Evolutionary conservation across 2,113 vertebrate genomes (phyloP).

Genomic region (Myocastor coypus): DNA sequence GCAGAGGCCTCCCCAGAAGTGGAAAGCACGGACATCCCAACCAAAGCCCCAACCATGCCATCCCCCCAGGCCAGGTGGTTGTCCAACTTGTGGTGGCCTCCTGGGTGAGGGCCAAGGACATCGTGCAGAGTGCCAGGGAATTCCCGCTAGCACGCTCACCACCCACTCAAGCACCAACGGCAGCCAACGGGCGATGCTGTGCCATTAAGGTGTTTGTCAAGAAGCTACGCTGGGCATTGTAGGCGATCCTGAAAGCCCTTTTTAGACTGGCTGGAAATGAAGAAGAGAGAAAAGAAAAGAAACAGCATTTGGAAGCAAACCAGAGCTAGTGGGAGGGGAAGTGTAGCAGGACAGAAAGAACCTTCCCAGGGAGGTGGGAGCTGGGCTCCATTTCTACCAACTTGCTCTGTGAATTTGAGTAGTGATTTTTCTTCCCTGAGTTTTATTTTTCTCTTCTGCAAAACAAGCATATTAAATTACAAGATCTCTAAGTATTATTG

Average conservation of each 20-base stretch:
- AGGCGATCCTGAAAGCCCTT: conserved; percentile 70
- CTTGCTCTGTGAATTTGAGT: conserved; percentile 42
- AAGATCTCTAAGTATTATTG: conserved; percentile 14
- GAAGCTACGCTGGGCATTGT: conserved; percentile 75
- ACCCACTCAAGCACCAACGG: conserved; percentile 67
- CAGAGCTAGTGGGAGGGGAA: neutral
- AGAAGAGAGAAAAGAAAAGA: neutral
- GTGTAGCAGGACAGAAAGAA: neutral
- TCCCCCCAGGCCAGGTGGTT: conserved; percentile 6
- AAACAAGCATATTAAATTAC: conserved; percentile 43
- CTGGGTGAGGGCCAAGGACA: conserved; percentile 77
- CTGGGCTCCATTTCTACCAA: neutral
- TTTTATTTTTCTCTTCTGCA: conserved; percentile 45
- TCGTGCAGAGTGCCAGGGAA: conserved; percentile 45
- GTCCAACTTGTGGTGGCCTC: conserved; percentile 76
- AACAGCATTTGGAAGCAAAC: conserved; percentile 47
- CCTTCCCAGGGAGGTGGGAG: neutral
- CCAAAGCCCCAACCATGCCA: conserved; percentile 65
- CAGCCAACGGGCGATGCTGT: conserved; percentile 65
- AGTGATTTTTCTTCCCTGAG: conserved; percentile 36
- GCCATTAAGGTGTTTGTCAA: conserved; percentile 77
- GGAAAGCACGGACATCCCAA: conserved; percentile 40
- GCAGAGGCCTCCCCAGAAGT: neutral
- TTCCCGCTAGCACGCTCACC: conserved; percentile 71
- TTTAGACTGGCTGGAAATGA: conserved; percentile 68